Percentiles rank a stretch among this genome's conserved stretches.
These are phyloP conservation scores for Micromys minutus DNA, from an alignment of 2,113 vertebrate genomes.

Conservation along the genomic window DNA sequence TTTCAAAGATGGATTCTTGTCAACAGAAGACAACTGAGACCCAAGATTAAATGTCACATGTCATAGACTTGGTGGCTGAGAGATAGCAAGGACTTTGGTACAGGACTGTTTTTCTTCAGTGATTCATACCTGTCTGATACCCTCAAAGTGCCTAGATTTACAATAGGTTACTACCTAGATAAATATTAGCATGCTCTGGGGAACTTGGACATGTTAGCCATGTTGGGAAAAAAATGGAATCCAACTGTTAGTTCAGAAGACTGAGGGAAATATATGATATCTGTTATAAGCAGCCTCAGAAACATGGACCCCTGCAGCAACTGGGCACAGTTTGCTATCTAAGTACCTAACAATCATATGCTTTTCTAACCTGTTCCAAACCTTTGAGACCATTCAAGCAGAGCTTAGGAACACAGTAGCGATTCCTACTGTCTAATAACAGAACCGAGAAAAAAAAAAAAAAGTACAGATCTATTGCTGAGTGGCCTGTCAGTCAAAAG, in stretches of 20 bases:
- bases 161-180: not conserved
- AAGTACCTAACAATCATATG: not conserved
- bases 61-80: not conserved
- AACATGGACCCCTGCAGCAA: no score
- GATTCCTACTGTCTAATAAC: not conserved
- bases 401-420: not conserved
- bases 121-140: not conserved
- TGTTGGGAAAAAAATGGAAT: not conserved
- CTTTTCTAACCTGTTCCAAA: not conserved
- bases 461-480: not conserved
- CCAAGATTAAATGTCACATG: not conserved
- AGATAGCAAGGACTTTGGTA: not conserved
- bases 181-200: no score
- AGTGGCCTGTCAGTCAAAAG: not conserved
- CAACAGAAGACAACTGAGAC: not conserved
- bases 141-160: not conserved
- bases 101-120: not conserved
- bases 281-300: not conserved
- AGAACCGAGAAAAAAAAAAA: not conserved
- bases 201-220: not conserved
- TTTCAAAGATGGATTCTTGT: not conserved
- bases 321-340: not conserved
- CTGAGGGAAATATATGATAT: not conserved
- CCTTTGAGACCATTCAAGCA: not conserved
- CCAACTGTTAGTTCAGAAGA: not conserved